A percentile compares a stretch with the other conserved stretches of the same genome.
Conservation (phyloP, 1,140 invertebrate genomes). For the Bombus huntii region DNA sequence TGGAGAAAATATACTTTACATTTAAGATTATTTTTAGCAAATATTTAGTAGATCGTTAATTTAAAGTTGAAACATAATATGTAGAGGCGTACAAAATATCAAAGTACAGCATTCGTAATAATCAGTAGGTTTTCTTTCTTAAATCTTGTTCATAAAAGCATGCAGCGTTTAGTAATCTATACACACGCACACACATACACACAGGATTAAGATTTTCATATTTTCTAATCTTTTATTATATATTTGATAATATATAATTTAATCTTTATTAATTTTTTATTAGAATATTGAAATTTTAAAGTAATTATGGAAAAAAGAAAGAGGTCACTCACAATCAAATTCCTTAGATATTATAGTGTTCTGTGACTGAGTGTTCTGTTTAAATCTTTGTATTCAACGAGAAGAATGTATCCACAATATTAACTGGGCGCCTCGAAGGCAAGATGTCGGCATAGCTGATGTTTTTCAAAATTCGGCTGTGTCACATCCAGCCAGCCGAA, state of each 20-base stretch:
- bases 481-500: constrained; percentile 81
- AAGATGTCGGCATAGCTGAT: constrained; percentile 84
- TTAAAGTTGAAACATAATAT: too few species aligned
- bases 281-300: neutral
- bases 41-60: too few species aligned
- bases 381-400: neutral
- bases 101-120: too few species aligned
- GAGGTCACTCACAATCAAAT: neutral
- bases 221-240: neutral
- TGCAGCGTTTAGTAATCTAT: too few species aligned
- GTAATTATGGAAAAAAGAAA: neutral
- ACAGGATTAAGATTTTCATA: too few species aligned
- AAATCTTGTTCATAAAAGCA: too few species aligned
- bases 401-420: neutral
- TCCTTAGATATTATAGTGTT: neutral
- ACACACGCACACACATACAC: too few species aligned
- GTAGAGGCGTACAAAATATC: too few species aligned
- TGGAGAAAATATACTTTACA: too few species aligned
- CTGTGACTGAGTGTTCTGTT: neutral
- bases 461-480: constrained; percentile 80
- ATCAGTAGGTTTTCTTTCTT: too few species aligned
- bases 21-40: too few species aligned
- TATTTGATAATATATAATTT: neutral
- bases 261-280: neutral
- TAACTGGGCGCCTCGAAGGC: constrained; percentile 77